Percentiles rank a stretch among this genome's conserved stretches.
Conservation (phyloP, 2,797 vertebrate genomes). For the Labeo calbasu region DNA sequence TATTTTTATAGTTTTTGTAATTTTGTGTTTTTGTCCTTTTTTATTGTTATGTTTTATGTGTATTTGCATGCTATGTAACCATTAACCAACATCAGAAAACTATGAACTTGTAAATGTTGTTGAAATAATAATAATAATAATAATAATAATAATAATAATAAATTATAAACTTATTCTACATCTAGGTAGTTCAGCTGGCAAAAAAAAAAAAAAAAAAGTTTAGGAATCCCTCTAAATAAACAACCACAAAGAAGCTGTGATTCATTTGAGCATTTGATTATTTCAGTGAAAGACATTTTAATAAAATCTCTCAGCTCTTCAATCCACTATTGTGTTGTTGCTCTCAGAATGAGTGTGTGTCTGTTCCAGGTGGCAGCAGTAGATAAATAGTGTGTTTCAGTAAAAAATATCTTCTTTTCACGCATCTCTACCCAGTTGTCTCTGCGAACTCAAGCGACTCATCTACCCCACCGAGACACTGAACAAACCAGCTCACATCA, state of each 20-base stretch:
- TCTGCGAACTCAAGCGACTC: background rate
- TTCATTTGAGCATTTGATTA: background rate
- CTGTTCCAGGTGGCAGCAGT: slow-evolving; percentile 22
- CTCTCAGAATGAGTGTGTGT: background rate
- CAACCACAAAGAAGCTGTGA: background rate
- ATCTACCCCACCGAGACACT: background rate
- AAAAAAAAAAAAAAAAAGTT: background rate
- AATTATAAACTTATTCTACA: too few species aligned
- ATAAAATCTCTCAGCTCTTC: background rate
- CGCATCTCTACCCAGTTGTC: background rate
- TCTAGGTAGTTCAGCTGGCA: background rate
- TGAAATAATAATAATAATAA: too few species aligned
- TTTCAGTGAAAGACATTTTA: background rate
- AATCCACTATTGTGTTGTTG: background rate
- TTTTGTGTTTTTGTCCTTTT: too few species aligned
- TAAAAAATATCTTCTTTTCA: slow-evolving; percentile 15
- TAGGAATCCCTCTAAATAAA: background rate
- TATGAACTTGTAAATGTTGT: too few species aligned
- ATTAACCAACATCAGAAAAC: too few species aligned
- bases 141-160: too few species aligned
- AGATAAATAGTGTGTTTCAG: slow-evolving; percentile 13
- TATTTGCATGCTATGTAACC: too few species aligned
- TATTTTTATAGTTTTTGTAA: background rate
- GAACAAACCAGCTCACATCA: background rate
- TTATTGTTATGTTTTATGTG: too few species aligned